Evolutionary conservation across 37 sponge, comb jelly and placozoan species (phyloP).

Genomic region (Chondrosia reniformis): DNA sequence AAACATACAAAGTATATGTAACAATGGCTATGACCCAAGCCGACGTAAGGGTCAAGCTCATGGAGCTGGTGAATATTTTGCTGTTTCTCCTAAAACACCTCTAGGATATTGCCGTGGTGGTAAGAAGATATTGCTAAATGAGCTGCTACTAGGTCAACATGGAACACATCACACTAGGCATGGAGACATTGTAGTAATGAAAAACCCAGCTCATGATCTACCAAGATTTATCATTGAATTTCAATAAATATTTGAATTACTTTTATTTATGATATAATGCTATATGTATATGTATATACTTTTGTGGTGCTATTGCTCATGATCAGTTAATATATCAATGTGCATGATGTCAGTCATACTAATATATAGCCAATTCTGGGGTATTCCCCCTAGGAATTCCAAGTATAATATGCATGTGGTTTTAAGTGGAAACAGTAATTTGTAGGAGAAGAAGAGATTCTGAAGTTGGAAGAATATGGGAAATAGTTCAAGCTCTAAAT

Average conservation of each 20-base stretch:
- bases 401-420: too few species aligned
- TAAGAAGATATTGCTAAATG: conserved; percentile 75
- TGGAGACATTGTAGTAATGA: conserved; percentile 76
- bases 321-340: too few species aligned
- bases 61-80: conserved; percentile 87
- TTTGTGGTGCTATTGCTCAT: too few species aligned
- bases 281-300: too few species aligned
- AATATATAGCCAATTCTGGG: too few species aligned
- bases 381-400: too few species aligned
- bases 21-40: conserved; percentile 66
- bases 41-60: conserved; percentile 46
- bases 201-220: conserved; percentile 78
- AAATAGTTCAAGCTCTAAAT: too few species aligned
- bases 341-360: too few species aligned
- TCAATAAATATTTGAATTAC: not conserved
- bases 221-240: conserved; percentile 74
- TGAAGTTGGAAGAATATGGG: too few species aligned
- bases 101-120: conserved; percentile 55
- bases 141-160: conserved; percentile 57
- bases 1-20: conserved; percentile 68
- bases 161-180: conserved; percentile 66
- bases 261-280: too few species aligned
- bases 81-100: conserved; percentile 50
- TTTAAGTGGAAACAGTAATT: too few species aligned
- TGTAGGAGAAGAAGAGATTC: too few species aligned